A percentile compares a stretch with the other conserved stretches of the same genome.
phyloP scores from a whole-genome alignment of 2,888 invertebrate genomes.

The Dryomyza anilis region DNA sequence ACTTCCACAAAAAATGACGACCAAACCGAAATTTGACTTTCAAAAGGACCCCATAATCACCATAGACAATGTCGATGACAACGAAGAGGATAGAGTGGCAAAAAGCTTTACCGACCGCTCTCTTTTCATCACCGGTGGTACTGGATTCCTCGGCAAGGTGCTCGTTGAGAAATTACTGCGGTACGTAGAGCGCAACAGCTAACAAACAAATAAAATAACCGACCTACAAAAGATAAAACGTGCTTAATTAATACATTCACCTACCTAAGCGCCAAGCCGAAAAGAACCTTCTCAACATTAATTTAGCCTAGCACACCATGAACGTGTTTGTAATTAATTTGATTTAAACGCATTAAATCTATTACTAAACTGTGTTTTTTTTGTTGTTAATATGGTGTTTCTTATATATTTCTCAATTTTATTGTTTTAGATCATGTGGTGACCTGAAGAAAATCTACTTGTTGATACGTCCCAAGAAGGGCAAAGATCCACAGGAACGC shows the following conservation, averaged over 20 bases:
- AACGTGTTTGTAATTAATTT: constrained; percentile 14
- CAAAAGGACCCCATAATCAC: constrained; percentile 45
- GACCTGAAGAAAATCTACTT: constrained; percentile 79
- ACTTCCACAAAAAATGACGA: constrained; percentile 40
- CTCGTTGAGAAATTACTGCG: constrained; percentile 60
- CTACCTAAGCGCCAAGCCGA: background rate
- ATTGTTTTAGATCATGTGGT: constrained; percentile 68
- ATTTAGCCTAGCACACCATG: too few species aligned
- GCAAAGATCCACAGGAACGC: constrained; percentile 76
- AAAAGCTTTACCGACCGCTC: constrained; percentile 54
- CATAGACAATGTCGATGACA: constrained; percentile 45
- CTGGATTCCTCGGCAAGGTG: constrained; percentile 62
- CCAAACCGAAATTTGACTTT: constrained; percentile 52
- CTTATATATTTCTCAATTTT: background rate
- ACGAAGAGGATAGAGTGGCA: constrained; percentile 57
- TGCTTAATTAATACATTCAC: background rate
- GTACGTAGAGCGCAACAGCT: constrained; percentile 44
- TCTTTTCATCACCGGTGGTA: constrained; percentile 60
- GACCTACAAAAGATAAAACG: background rate
- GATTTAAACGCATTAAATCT: background rate
- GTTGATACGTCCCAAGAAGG: constrained; percentile 83
- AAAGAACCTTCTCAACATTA: too few species aligned
- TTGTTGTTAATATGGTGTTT: too few species aligned
- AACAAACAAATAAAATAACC: background rate
- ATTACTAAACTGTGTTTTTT: too few species aligned